Evolutionary conservation across 2,797 vertebrate species (phyloP).

Genomic region (Sternotherus odoratus): DNA sequence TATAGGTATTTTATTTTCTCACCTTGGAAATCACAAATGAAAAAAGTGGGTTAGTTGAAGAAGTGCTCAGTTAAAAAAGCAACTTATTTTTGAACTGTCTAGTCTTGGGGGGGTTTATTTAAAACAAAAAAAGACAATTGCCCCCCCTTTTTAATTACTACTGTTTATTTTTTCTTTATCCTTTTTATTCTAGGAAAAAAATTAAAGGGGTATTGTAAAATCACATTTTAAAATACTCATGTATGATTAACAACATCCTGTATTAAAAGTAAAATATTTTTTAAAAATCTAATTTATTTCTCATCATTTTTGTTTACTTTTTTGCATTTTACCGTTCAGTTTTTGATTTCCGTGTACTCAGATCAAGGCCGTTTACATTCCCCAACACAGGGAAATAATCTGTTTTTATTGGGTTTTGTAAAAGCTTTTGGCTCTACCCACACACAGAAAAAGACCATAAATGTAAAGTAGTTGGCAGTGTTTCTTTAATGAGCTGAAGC

Average conservation of each 20-base stretch:
- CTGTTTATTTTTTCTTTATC: neutral
- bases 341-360: neutral
- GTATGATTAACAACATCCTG: neutral
- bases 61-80: neutral
- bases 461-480: neutral
- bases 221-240: neutral
- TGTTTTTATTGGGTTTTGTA: neutral
- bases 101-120: neutral
- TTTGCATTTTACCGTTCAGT: neutral
- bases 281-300: neutral
- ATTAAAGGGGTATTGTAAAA: neutral
- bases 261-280: neutral
- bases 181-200: neutral
- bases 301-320: neutral
- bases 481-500: neutral
- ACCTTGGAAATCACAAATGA: neutral
- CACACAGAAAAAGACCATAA: neutral
- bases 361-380: neutral
- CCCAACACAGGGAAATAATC: neutral
- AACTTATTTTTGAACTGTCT: neutral
- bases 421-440: neutral
- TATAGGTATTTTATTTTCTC: neutral
- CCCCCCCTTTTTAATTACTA: neutral
- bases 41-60: neutral
- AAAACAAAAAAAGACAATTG: neutral